Evolutionary conservation across 2,888 invertebrate species (phyloP).

Genomic region (Aplocera efformata): DNA sequence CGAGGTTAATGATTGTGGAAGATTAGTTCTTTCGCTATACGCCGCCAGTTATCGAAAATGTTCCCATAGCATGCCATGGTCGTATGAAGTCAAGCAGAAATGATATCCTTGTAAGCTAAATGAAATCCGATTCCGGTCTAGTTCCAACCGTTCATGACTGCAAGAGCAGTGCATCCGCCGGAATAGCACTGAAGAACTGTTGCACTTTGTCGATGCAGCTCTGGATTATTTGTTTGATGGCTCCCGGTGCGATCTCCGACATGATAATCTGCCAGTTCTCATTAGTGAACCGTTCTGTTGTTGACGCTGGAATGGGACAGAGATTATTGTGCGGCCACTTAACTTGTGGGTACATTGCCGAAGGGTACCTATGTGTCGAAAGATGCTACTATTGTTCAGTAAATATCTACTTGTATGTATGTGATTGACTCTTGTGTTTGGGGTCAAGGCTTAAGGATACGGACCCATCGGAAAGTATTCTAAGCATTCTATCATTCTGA

Average conservation of each 20-base stretch:
- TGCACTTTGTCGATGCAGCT: slow-evolving; percentile 61
- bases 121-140: background rate
- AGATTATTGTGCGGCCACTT: slow-evolving; percentile 17
- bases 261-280: slow-evolving; percentile 72
- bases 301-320: slow-evolving; percentile 57
- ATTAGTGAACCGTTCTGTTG: slow-evolving; percentile 66
- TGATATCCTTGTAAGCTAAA: too few species aligned
- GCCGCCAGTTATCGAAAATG: too few species aligned
- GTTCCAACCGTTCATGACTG: slow-evolving; percentile 53
- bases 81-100: too few species aligned
- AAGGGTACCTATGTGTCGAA: background rate
- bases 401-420: too few species aligned
- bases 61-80: too few species aligned
- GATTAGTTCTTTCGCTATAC: background rate
- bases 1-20: background rate
- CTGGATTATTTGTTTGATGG: slow-evolving; percentile 60
- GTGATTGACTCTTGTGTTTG: too few species aligned
- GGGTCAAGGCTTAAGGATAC: too few species aligned
- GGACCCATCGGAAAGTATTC: too few species aligned
- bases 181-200: slow-evolving; percentile 55
- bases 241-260: slow-evolving; percentile 69
- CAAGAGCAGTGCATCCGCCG: slow-evolving; percentile 46
- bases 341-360: slow-evolving; percentile 2
- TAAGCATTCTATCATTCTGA: too few species aligned
- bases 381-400: slow-evolving; percentile 1